Evolutionary conservation across 1,140 invertebrate genomes (phyloP).

Genomic region (Trigoniulus corallinus): DNA sequence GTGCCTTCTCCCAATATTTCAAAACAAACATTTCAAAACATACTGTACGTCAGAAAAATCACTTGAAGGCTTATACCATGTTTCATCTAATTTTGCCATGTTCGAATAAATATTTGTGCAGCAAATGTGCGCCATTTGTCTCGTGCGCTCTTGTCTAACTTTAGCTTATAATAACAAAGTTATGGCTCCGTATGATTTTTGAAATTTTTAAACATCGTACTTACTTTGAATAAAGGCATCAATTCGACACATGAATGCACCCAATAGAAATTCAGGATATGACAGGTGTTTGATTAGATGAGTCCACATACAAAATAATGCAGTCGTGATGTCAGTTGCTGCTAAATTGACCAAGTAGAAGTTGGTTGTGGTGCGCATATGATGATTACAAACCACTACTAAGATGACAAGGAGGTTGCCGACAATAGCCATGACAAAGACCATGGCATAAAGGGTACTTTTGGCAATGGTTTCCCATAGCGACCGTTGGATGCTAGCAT

Average conservation of each 20-base stretch:
- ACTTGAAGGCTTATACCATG: too few relatives aligned
- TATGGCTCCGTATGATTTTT: too few relatives aligned
- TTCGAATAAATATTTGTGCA: too few relatives aligned
- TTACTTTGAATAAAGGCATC: conserved; percentile 33
- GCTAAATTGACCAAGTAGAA: conserved; percentile 28
- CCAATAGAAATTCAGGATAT: conserved; percentile 22
- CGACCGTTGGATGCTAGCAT: conserved; percentile 9
- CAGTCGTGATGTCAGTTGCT: conserved; percentile 27
- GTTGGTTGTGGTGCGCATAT: conserved; percentile 26
- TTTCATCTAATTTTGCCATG: too few relatives aligned
- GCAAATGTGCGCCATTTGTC: too few relatives aligned
- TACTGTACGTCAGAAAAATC: too few relatives aligned
- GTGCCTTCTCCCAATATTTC: too few relatives aligned
- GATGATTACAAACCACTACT: conserved; percentile 30
- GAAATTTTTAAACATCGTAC: conserved; percentile 15
- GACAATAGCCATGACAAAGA: conserved; percentile 22
- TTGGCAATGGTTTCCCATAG: conserved; percentile 21
- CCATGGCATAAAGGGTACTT: conserved; percentile 18
- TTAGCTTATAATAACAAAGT: too few relatives aligned
- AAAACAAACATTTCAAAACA: too few relatives aligned
- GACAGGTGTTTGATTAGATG: conserved; percentile 26
- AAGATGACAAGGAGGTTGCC: conserved; percentile 34
- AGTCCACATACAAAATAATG: conserved; percentile 31
- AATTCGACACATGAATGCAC: conserved; percentile 31
- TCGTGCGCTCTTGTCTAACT: too few relatives aligned